Evolutionary conservation across 1,140 invertebrate species (phyloP), one percentile per base, ranked within the genome.

Genomic region (Bombus fervidus): DNA sequence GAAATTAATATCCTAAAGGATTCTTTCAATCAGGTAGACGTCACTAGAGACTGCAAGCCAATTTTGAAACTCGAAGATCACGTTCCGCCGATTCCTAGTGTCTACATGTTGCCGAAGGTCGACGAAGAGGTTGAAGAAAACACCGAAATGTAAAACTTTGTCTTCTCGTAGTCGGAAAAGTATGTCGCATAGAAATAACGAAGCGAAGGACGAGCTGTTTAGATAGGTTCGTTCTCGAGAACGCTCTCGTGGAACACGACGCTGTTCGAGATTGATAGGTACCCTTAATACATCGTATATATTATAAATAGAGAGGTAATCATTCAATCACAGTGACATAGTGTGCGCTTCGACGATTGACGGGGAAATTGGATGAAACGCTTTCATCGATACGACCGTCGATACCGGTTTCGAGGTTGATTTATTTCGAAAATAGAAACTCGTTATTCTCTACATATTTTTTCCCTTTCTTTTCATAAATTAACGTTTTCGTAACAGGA

Each of bases 81-180:
- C 80, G 90, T 94, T 41, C 87, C 89, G 57, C 85, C 89, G 73
- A 93, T 95, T 73, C 94, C 95, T 10, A 96, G 96, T 2, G 96
- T 96, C 22, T 97, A 96, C 85, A 96, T 96, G n/a, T 93, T 97
- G 72, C 95, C 96, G 57, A 96, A 97, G 91, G 93, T 95, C 47
- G 96, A 96, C 86, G 96, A 96, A 78, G 96, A 97, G 92, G 94
- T 96, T 75, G 96, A 97, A 86, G 96, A 96, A 64, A 96, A 95
- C 90, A 96, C 95, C n/a, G 95, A 96, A 91, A 96, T 96, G 95
- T 96, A 93, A 95, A 94, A 87, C 87, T 86, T 74, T 81, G 71
- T 90, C 83, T 8, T 31, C 8, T 47, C 25, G 43, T 47, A 43
- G 25, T 4, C 12, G 4, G 18, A 39, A 18, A 43, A 81, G 71